Percentiles rank a stretch among this genome's conserved stretches.
phyloP scores from a whole-genome alignment of 2,797 vertebrate genomes.

The Premnoplex brunnescens region DNA sequence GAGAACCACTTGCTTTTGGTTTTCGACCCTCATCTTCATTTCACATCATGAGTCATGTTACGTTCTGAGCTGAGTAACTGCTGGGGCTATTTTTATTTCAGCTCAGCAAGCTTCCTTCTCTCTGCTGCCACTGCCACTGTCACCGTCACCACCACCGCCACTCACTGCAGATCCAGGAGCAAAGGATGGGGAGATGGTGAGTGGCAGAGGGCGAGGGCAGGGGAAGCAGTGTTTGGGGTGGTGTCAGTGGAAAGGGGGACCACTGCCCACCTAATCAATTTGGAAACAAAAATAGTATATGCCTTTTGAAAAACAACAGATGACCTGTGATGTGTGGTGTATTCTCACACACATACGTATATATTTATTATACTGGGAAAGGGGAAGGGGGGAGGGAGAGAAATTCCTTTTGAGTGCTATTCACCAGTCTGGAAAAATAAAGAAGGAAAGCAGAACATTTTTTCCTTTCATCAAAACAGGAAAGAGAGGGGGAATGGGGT shows the following conservation, averaged over 20 bases:
- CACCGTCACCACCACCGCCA: neutral
- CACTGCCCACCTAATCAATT: slow-evolving; percentile 39
- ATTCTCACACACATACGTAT: slow-evolving; percentile 7
- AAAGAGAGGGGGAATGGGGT: slow-evolving; percentile 73
- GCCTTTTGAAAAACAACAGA: slow-evolving; percentile 69
- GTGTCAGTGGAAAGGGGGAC: slow-evolving; percentile 55
- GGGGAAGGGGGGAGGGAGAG: slow-evolving; percentile 48
- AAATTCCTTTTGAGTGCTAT: slow-evolving; percentile 77
- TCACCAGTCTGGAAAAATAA: slow-evolving; percentile 83
- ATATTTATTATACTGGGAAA: slow-evolving; percentile 54
- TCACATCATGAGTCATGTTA: slow-evolving; percentile 78
- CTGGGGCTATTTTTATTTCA: slow-evolving; percentile 80
- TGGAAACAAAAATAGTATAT: slow-evolving; percentile 68
- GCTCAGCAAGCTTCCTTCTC: slow-evolving; percentile 77
- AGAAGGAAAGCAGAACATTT: slow-evolving; percentile 80
- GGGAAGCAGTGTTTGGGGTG: slow-evolving; percentile 56
- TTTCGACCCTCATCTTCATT: slow-evolving; percentile 67
- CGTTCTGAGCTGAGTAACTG: slow-evolving; percentile 81
- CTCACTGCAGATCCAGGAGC: neutral
- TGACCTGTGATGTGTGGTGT: slow-evolving; percentile 56
- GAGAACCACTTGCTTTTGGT: slow-evolving; percentile 29
- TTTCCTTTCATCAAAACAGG: slow-evolving; percentile 84
- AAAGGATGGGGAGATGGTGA: slow-evolving; percentile 64
- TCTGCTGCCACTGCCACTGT: slow-evolving; percentile 23
- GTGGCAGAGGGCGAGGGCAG: slow-evolving; percentile 32